Evolutionary conservation across 2,888 invertebrate species (phyloP), one percentile per base, ranked within the genome.

Genomic region (Drosophila ochracea): DNA sequence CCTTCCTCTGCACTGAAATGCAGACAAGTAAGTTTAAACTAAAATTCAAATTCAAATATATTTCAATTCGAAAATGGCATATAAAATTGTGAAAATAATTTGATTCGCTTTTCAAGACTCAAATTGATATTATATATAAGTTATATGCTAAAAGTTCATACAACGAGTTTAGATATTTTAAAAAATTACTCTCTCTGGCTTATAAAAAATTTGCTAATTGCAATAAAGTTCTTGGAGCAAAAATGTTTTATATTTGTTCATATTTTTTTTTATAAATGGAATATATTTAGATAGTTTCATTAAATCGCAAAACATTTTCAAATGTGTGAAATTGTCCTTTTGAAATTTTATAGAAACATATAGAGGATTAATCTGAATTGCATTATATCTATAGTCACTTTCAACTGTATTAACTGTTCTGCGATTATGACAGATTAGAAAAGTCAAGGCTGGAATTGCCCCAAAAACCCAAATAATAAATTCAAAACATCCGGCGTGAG

Each of bases 1-100:
- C 87, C 31, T 91, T 93, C 66, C 68, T 92, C 1, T 92, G 92
- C 84, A 86, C 88, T 52, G 93, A 92, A 89, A 90, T 92, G 85
- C 91, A 92, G 49, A 87, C 91, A 72, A 88, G 93, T 92, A 80
- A 92, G 93, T 92, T 6, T 0, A 7, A 21, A 19, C 7, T 25
- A 1, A 30, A 16, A 11, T 28, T 21, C 4, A 30, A 16, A 11
- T 28, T 21, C 4, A 25, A 3, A 5, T 13, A 10, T 11, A 9
- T 0, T n/a, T 39, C 5, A 35, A n/a, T 13, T 21, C 10, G 4
- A 19, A 11, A 28, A 1, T 28, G 13, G 16, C 1, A 49, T 49
- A 10, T 10, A 28, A 9, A 5, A 5, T 10, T 19, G 3, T 10
- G 28, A 3, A 28, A 30, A 28, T 50, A 50, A 19, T 25, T 25